phyloP scores from a whole-genome alignment of 2,888 invertebrate species.

The Rhamnusium bicolor region DNA sequence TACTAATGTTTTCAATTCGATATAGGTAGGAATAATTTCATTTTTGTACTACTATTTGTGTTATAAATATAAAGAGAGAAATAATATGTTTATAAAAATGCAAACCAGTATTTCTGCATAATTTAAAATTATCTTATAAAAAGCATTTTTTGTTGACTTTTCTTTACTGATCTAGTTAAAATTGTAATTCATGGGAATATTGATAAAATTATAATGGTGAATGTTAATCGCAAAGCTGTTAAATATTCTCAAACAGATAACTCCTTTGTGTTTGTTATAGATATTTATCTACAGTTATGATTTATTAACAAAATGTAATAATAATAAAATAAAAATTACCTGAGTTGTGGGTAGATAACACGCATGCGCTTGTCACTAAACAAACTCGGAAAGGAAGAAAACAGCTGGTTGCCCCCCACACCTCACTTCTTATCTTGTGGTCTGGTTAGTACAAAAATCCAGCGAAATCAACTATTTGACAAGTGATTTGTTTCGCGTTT shows the following conservation, averaged over 20 bases:
- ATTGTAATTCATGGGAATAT: neutral
- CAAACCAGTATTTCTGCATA: constrained; percentile 28
- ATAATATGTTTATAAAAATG: constrained; percentile 9
- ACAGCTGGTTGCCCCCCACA: constrained; percentile 48
- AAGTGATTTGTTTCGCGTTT: constrained; percentile 38
- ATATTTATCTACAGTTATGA: constrained; percentile 15
- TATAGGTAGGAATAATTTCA: neutral
- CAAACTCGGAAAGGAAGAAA: constrained; percentile 40
- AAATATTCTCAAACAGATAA: neutral
- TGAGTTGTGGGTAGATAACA: constrained; percentile 17
- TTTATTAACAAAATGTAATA: constrained; percentile 28
- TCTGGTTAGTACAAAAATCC: constrained; percentile 35
- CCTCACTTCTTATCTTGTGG: constrained; percentile 31
- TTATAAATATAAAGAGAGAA: neutral
- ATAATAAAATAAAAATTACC: constrained; percentile 36
- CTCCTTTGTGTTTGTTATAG: neutral
- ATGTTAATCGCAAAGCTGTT: neutral
- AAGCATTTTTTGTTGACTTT: neutral
- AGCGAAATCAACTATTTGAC: constrained; percentile 36
- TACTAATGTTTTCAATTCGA: neutral
- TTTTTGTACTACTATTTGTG: neutral
- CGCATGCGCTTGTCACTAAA: constrained; percentile 34
- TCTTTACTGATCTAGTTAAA: neutral
- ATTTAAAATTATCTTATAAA: constrained; percentile 4
- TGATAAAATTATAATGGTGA: constrained; percentile 4